Percentiles rank a stretch among this genome's conserved stretches.
Conservation (phyloP, 2,888 invertebrate genomes). For the Neoscelio sp. region DNA sequence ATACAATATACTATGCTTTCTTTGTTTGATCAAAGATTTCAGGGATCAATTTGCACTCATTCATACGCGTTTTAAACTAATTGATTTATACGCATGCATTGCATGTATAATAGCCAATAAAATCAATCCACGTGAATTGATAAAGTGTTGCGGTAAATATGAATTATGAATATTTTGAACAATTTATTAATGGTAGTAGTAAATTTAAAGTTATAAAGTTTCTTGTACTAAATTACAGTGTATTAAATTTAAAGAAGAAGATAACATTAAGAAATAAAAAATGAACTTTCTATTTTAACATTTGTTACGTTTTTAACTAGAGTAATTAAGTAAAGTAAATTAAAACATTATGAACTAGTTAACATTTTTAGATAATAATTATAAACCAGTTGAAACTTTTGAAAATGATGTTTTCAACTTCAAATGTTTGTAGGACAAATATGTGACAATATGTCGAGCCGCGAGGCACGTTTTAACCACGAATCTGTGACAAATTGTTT, state of each 20-base stretch:
- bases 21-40: too few relatives aligned
- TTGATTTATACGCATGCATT: constrained; percentile 25
- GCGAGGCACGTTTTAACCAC: constrained; percentile 56
- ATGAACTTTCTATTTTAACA: too few relatives aligned
- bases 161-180: constrained; percentile 8
- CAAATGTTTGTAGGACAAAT: constrained; percentile 42
- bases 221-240: too few relatives aligned
- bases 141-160: constrained; percentile 21
- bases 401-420: constrained; percentile 42
- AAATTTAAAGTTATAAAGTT: too few relatives aligned
- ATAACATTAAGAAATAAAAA: too few relatives aligned
- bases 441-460: constrained; percentile 40
- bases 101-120: constrained; percentile 22
- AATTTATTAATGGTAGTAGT: too few relatives aligned
- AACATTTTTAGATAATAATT: constrained; percentile 29
- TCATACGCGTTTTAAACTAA: constrained; percentile 5
- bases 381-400: constrained; percentile 24
- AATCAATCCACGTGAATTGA: constrained; percentile 29
- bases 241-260: too few relatives aligned
- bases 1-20: too few relatives aligned
- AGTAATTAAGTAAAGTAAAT: too few relatives aligned
- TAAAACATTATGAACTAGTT: too few relatives aligned
- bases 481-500: constrained; percentile 55
- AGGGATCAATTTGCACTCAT: too few relatives aligned
- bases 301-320: too few relatives aligned